These are phyloP conservation scores for Mellivora capensis DNA, from an alignment of 2,113 vertebrate species.

Conservation along the genomic window DNA sequence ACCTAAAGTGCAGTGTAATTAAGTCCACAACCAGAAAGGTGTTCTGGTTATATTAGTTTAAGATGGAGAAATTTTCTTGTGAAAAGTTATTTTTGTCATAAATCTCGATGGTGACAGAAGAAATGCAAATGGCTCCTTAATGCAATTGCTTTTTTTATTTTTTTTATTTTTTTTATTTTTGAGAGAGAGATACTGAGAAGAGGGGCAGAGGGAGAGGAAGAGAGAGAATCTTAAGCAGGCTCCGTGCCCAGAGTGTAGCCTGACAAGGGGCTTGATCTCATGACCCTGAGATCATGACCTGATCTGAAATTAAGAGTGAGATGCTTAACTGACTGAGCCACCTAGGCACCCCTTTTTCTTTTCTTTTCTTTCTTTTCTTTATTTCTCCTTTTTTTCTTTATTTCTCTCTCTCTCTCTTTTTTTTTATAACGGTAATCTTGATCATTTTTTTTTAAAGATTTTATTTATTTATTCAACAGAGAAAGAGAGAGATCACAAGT, in stretches of 20 bases:
- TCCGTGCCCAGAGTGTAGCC: background rate
- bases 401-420: no score
- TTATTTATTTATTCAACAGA: no score
- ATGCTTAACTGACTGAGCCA: background rate
- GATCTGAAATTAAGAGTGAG: background rate
- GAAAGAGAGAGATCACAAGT: no score
- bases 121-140: background rate
- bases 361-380: background rate
- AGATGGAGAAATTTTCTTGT: background rate
- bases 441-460: no score
- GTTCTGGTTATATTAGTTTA: background rate
- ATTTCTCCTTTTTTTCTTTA: accelerated
- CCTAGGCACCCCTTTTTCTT: background rate
- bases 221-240: background rate
- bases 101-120: background rate
- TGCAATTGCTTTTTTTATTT: background rate
- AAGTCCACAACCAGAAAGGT: background rate
- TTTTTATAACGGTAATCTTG: no score
- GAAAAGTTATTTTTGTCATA: background rate
- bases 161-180: background rate
- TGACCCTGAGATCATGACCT: background rate
- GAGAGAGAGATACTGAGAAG: background rate
- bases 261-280: background rate
- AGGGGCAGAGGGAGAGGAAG: background rate
- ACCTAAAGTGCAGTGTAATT: background rate